Percentiles rank a stretch among this genome's conserved stretches.
These are phyloP conservation scores for Artemia sinica DNA, from an alignment of 2,888 invertebrate genomes.

Conservation along the genomic window DNA sequence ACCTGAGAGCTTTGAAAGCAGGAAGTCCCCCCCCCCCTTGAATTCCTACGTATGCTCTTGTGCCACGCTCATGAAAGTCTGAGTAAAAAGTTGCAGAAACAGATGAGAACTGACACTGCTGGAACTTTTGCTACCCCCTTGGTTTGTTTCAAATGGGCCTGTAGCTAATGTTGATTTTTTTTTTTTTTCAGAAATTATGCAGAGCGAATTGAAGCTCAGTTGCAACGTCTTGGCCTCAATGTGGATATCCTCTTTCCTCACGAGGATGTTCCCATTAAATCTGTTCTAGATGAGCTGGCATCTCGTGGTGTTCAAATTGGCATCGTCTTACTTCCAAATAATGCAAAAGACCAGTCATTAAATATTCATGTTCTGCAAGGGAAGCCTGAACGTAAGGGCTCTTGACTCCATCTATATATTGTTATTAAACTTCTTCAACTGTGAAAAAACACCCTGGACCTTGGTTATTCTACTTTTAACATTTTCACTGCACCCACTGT, in stretches of 20 bases:
- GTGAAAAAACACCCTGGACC: too few relatives aligned
- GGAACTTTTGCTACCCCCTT: too few relatives aligned
- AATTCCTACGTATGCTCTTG: too few relatives aligned
- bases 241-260: constrained; percentile 80
- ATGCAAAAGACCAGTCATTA: constrained; percentile 65
- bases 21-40: too few relatives aligned
- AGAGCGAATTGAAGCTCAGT: constrained; percentile 61
- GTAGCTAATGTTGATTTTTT: neutral
- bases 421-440: too few relatives aligned
- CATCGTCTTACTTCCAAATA: constrained; percentile 63
- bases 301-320: constrained; percentile 76
- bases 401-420: neutral
- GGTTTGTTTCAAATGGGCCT: too few relatives aligned
- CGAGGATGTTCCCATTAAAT: constrained; percentile 62
- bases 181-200: constrained; percentile 51
- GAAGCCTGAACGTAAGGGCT: constrained; percentile 55
- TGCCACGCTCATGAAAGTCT: too few relatives aligned
- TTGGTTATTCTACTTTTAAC: too few relatives aligned
- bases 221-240: constrained; percentile 56
- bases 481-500: too few relatives aligned
- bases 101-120: too few relatives aligned
- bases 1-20: too few relatives aligned
- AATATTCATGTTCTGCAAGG: constrained; percentile 81
- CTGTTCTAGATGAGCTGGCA: constrained; percentile 68
- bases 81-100: too few relatives aligned